Percentiles rank a stretch among this genome's conserved stretches.
These are phyloP conservation scores for Lacerta agilis DNA, from an alignment of 2,797 vertebrate genomes.

Conservation along the genomic window DNA sequence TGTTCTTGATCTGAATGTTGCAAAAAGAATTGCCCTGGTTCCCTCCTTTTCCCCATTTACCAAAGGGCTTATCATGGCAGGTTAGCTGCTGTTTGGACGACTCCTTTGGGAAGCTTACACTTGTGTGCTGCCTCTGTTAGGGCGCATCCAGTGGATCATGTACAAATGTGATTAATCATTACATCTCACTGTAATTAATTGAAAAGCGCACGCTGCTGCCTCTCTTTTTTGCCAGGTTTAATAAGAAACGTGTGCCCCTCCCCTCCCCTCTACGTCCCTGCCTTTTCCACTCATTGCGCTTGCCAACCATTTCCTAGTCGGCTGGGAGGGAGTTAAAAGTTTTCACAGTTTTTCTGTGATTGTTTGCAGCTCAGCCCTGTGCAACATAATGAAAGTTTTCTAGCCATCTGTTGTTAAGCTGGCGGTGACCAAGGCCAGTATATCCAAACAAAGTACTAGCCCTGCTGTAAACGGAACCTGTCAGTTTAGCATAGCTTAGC, in stretches of 20 bases:
- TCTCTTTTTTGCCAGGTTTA: background rate
- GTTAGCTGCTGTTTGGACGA: background rate
- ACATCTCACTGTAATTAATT: constrained; percentile 46
- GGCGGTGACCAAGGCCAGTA: constrained; percentile 89
- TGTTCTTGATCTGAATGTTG: background rate
- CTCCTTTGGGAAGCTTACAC: background rate
- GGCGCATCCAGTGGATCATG: constrained; percentile 49
- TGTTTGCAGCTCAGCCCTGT: constrained; percentile 83
- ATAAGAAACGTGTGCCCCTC: constrained; percentile 4
- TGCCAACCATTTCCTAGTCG: constrained; percentile 54
- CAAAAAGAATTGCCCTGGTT: too few relatives aligned
- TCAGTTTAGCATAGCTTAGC: constrained; percentile 87
- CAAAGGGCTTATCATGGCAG: background rate
- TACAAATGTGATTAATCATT: constrained; percentile 60
- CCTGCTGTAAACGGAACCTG: constrained; percentile 92
- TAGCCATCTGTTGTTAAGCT: constrained; percentile 96
- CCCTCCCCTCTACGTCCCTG: constrained; percentile 15
- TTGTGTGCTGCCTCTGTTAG: background rate
- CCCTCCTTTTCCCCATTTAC: too few relatives aligned
- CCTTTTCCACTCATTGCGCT: background rate
- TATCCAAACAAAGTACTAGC: constrained; percentile 92
- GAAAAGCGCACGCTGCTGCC: constrained; percentile 27
- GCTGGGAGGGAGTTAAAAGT: constrained; percentile 82
- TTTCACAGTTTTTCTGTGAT: constrained; percentile 79
- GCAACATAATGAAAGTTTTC: constrained; percentile 89